These are phyloP conservation scores for Porites divaricata DNA, from an alignment of 92 coral and sea anemone genomes.

Conservation along the genomic window DNA sequence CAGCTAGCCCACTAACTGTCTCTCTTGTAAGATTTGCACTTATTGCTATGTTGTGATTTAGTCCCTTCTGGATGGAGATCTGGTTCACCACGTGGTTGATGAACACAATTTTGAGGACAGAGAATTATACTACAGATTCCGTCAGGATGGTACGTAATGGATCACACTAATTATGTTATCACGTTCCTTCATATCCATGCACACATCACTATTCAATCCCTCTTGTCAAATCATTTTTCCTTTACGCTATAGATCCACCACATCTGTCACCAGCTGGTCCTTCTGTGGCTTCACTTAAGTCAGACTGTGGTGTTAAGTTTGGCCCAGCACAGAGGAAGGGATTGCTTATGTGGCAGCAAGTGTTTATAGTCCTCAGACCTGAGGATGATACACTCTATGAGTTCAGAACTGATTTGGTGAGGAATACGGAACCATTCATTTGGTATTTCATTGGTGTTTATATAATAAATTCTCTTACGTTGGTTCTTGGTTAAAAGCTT, in stretches of 20 bases:
- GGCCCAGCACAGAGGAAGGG: constrained; percentile 76
- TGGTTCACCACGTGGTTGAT: constrained; percentile 91
- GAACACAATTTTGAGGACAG: constrained; percentile 88
- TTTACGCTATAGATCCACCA: constrained; percentile 63
- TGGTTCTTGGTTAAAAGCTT: too few relatives aligned
- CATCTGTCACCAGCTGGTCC: constrained; percentile 78
- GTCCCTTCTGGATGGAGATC: constrained; percentile 76
- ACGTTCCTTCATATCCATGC: too few relatives aligned
- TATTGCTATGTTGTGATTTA: neutral
- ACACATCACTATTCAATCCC: neutral
- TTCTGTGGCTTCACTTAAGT: constrained; percentile 80
- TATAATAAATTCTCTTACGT: too few relatives aligned
- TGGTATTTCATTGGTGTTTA: too few relatives aligned
- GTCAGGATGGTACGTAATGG: constrained; percentile 78
- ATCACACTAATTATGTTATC: too few relatives aligned
- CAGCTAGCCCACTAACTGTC: too few relatives aligned
- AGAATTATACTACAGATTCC: constrained; percentile 80
- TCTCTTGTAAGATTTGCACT: neutral
- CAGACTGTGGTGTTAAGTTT: constrained; percentile 86
- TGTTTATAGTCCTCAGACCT: constrained; percentile 75
- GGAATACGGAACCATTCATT: neutral
- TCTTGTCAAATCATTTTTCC: neutral
- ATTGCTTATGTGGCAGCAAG: constrained; percentile 63
- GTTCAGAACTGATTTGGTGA: constrained; percentile 90
- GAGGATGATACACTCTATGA: constrained; percentile 82